Evolutionary conservation across 2,113 vertebrate species (phyloP), one percentile per base, ranked within the genome.

Genomic region (Hirundichthys speculiger): DNA sequence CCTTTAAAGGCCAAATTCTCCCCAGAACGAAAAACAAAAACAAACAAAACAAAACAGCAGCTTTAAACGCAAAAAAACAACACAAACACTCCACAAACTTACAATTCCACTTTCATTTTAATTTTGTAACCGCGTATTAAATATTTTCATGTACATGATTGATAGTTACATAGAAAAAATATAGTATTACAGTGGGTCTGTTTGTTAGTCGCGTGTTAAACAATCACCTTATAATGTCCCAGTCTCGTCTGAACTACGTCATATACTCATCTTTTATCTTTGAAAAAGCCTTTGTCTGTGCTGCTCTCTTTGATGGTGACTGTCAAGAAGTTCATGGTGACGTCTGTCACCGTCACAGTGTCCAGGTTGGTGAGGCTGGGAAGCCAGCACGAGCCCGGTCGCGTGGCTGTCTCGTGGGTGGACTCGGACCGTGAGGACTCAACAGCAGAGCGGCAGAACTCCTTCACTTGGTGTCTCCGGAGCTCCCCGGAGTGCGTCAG

Each of bases 211-310:
- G 43, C 56, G 2, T 59, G 25, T 77, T 68, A 70, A 56, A 73
- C 20, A 54, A 16, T 56, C 52, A 30, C 51, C 16, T 34, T 10
- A 34, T 6, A 4, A 34, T 34, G 30, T 7, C 30, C 30, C 11
- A 9, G 30, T 34, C 30, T 27, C 25, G 9, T 16, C 41, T 60
- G 62, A 46, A 39, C 53, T 42, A 14, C 24, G 30, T n/a, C n/a
- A 47, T 30, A 19, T 19, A 18, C 64, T 98, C 93, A 98, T 95
- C 94, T 95, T 54, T 95, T 96, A 40, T 93, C 94, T 76, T 93
- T 95, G 91, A 99, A 99, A 84, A 99, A 99, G 30, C 97, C 97
- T 94, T 97, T 92, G 89, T 98, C 96, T 68, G 97, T 98, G 91
- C 92, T 96, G 90, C 96, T 98, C 90, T 99, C 97, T 90, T 95